Conservation (phyloP, 1,140 invertebrate species). For the Wiebesia pumilae region DNA sequence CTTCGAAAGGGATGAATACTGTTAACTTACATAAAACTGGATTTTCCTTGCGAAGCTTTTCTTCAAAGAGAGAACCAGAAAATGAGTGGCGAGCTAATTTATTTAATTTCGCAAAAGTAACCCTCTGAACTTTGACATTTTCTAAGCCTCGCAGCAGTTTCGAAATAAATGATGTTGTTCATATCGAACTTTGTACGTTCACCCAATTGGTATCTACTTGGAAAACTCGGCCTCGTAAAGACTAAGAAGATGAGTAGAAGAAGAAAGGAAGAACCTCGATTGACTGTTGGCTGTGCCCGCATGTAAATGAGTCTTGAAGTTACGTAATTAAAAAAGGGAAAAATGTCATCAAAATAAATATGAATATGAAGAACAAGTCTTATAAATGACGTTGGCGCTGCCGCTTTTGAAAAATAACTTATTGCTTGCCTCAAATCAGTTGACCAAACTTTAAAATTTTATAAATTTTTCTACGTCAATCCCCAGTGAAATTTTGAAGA, state of each 20-base stretch:
- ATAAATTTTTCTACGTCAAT: background rate
- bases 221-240: conserved; percentile 58
- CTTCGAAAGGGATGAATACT: background rate
- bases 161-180: conserved; percentile 12
- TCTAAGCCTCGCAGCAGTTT: conserved; percentile 15
- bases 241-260: background rate
- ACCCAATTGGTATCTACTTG: conserved; percentile 70
- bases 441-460: background rate
- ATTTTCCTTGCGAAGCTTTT: background rate
- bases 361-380: background rate
- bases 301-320: conserved; percentile 68
- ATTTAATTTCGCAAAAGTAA: conserved; percentile 8
- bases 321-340: conserved; percentile 70
- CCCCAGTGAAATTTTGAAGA: background rate
- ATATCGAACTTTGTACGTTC: conserved; percentile 70
- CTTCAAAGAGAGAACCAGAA: background rate
- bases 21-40: conserved; percentile 17
- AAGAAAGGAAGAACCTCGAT: conserved; percentile 55
- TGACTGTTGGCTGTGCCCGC: conserved; percentile 32
- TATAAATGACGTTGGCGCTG: background rate
- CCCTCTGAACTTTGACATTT: background rate
- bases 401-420: background rate
- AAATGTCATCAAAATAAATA: conserved; percentile 19
- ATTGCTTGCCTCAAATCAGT: background rate
- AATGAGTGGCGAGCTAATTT: conserved; percentile 12